Conservation (phyloP, 1,140 invertebrate genomes). For the Conopomorpha cramerella region DNA sequence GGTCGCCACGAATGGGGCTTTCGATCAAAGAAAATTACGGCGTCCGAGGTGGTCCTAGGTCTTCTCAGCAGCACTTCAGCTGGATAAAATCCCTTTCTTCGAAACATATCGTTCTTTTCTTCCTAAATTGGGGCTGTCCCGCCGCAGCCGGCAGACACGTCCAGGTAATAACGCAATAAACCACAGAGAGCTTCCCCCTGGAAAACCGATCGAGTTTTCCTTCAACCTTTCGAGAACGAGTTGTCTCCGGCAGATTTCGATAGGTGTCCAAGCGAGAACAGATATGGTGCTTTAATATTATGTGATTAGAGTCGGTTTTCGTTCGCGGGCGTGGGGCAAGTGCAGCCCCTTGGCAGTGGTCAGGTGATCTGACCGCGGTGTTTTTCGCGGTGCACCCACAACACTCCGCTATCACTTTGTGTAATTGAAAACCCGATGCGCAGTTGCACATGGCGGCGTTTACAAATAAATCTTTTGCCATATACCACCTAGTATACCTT, state of each 20-base stretch:
- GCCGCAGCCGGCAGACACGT: conserved; percentile 45
- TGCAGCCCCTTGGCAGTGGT: conserved; percentile 28
- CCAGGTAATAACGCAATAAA: conserved; percentile 61
- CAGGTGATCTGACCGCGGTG: conserved; percentile 34
- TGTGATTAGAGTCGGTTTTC: conserved; percentile 24
- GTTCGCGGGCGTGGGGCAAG: conserved; percentile 6
- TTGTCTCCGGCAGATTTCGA: conserved; percentile 30
- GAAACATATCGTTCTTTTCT: conserved; percentile 52
- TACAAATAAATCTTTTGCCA: conserved; percentile 42
- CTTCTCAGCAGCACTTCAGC: conserved; percentile 24
- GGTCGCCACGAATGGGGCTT: conserved; percentile 34
- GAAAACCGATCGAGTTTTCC: conserved; percentile 57
- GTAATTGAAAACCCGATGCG: conserved; percentile 58
- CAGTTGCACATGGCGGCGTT: conserved; percentile 43
- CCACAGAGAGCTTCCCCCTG: conserved; percentile 52
- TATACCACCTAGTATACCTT: no score
- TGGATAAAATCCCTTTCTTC: conserved; percentile 48
- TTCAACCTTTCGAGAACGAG: conserved; percentile 46
- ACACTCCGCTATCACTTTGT: conserved; percentile 47
- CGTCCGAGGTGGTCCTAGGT: conserved; percentile 19
- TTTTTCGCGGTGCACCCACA: conserved; percentile 41
- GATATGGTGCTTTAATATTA: no score
- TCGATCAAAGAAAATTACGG: conserved; percentile 50
- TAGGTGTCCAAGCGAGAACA: no score
- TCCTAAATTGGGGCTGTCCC: conserved; percentile 51